Evolutionary conservation across 2,888 invertebrate genomes (phyloP), one percentile per base, ranked within the genome.

Genomic region (Pristionchus fissidentatus): DNA sequence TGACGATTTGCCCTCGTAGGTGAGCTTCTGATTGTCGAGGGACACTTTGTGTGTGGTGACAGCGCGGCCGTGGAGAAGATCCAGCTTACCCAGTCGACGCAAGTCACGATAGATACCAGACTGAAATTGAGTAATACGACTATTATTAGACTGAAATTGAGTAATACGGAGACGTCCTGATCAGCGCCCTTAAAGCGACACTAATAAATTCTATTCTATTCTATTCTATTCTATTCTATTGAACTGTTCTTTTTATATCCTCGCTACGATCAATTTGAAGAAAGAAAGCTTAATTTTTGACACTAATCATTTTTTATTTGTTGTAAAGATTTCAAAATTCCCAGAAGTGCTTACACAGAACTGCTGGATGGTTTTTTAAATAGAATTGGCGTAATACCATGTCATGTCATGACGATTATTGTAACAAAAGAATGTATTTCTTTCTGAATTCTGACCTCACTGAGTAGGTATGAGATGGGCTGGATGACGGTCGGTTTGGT

Each of bases 1-100:
- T 32, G 29, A 81, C 80, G 80, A 62, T 81, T 29, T 62, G 13
- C 80, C 55, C 29, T 81, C 80, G 22, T 62, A 81, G 29, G 38
- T 38, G 22, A 81, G 29, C 46, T 62, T 60, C 29, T 60, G 60
- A 32, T 43, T 46, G 80, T 81, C 80, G 43, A 81, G 60, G 13
- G 57, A 15, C 13, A 32, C 43, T 10, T 62, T 62, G 55, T 32
- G 49, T 43, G 22, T 35, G 19, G 38, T 13, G 7, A 46, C 46
- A 0, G 32, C 15, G 2, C 62, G 60, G 13, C 43, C 32, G 0
- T 32, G 35, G 0, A 32, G 32, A 2, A n/a, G 15, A 29, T 81
- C 80, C 52, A 46, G 32, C 62, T 43, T 62, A 3, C 80, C 80
- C 80, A 81, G n/a, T 19, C 52, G 46, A 13, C 46, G 43, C 13